phyloP scores from a whole-genome alignment of 1,140 invertebrate genomes.

The Drosophila orosa region DNA sequence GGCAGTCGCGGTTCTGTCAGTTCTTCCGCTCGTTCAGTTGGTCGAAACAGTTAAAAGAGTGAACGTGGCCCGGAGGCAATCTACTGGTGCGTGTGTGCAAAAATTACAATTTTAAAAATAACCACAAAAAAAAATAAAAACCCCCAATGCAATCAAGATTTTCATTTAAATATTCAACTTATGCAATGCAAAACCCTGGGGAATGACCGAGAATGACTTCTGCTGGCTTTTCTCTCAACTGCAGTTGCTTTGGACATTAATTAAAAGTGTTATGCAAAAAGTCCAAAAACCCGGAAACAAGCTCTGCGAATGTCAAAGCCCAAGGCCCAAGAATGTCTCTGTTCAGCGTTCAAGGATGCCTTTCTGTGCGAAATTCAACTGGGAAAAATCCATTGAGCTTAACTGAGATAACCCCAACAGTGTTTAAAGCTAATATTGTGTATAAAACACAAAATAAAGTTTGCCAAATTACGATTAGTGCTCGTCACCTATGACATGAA shows the following conservation, averaged over 20 bases:
- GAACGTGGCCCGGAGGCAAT: slow-evolving; percentile 44
- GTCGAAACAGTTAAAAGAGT: slow-evolving; percentile 57
- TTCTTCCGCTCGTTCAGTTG: slow-evolving; percentile 20
- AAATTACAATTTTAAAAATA: slow-evolving; percentile 32
- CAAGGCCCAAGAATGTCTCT: slow-evolving; percentile 1
- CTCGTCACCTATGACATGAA: slow-evolving; percentile 2
- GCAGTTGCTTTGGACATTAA: slow-evolving; percentile 61
- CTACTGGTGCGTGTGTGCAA: slow-evolving; percentile 36
- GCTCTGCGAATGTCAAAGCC: slow-evolving; percentile 38
- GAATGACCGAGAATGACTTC: slow-evolving; percentile 5
- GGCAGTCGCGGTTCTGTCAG: slow-evolving; percentile 20
- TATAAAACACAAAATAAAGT: neutral
- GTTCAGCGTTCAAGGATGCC: slow-evolving; percentile 14
- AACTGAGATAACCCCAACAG: neutral
- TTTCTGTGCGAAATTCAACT: neutral
- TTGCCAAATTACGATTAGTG: slow-evolving; percentile 17
- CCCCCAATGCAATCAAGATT: slow-evolving; percentile 20
- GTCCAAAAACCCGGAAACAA: slow-evolving; percentile 49
- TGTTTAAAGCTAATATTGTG: slow-evolving; percentile 13
- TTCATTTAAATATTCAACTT: slow-evolving; percentile 48
- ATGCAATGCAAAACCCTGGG: slow-evolving; percentile 41
- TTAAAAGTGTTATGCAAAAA: slow-evolving; percentile 78
- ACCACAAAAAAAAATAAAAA: slow-evolving; percentile 16
- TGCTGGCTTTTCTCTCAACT: slow-evolving; percentile 15
- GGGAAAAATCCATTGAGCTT: neutral